Conservation (phyloP, 2,888 invertebrate genomes). For the Troides aeacus region DNA sequence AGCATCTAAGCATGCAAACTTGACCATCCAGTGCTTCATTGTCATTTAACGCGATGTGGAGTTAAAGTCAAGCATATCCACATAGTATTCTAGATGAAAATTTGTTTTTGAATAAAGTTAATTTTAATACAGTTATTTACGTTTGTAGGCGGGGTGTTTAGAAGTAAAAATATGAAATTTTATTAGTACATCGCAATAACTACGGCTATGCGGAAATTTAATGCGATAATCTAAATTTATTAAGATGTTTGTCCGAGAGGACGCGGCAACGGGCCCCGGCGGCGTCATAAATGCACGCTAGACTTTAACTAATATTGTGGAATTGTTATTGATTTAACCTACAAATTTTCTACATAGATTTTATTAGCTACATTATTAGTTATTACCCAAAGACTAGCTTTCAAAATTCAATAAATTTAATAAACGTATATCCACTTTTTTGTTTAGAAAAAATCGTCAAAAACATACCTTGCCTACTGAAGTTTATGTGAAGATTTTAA, state of each 20-base stretch:
- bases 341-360: background rate
- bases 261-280: background rate
- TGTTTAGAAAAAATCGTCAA: too few species aligned
- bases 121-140: background rate
- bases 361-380: background rate
- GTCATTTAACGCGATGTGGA: too few species aligned
- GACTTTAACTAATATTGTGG: background rate
- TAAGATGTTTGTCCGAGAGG: background rate
- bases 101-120: too few species aligned
- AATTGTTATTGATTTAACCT: conserved; percentile 1
- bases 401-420: background rate
- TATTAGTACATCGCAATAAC: background rate
- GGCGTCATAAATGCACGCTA: background rate
- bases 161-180: background rate
- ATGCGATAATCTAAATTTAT: conserved; percentile 6
- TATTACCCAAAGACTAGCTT: background rate
- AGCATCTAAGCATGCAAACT: too few species aligned
- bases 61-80: too few species aligned
- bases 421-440: too few species aligned
- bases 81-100: too few species aligned
- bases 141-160: background rate
- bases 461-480: too few species aligned
- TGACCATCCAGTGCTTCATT: too few species aligned
- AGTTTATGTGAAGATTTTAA: too few species aligned
- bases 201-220: conserved; percentile 6